Base-by-base conservation (phyloP, 2,113 vertebrate genomes). In the Opisthocomus hoazin region DNA sequence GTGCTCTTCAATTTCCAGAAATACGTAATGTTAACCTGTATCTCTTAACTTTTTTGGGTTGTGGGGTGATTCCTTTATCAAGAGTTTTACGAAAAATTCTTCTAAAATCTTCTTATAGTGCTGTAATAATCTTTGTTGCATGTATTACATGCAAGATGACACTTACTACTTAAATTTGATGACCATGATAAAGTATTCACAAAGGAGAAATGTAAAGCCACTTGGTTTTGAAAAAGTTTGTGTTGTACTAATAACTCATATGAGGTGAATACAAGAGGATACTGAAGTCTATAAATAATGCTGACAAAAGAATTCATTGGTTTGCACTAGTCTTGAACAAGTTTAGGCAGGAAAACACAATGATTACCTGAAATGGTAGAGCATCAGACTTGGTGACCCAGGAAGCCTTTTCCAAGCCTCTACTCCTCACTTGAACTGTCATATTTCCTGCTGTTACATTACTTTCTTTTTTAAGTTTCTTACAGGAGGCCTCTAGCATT, bases 141-240 rank as follows among this genome's bases (percentile, higher is more conserved):
- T 1, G 6, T 83, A 73, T 56, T 64, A 19, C 58, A 68, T 39
- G 7, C 21, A 82, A 82, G 29, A 39, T 60, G 60, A 58, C 27
- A 14, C 20, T 91, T 75, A 26, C 29, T 66, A 63, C 22, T 73
- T 61, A 48, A 45, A 50, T 77, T 53, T 78, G 18, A 32, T 56
- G 8, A 15, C 48, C 20, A 58, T 46, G 5, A 7, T 23, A 36
- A 64, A 16, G 1, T 17, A 54, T 60, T 75, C 20, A 64, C 51
- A 75, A 58, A 46, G 12, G 13, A 81, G 13, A 58, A 58, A 87
- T 82, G 41, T 51, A 58, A 66, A 93, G 19, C 5, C 50, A 32
- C 15, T 32, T 0, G 0, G 32, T 82, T 82, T 64, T 26, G 1
- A 10, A 4, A 50, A 77, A 4, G 1, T 7, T 56, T 65, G 4